Evolutionary conservation across 2,113 vertebrate species (phyloP).

Genomic region (Ctenomys sociabilis): DNA sequence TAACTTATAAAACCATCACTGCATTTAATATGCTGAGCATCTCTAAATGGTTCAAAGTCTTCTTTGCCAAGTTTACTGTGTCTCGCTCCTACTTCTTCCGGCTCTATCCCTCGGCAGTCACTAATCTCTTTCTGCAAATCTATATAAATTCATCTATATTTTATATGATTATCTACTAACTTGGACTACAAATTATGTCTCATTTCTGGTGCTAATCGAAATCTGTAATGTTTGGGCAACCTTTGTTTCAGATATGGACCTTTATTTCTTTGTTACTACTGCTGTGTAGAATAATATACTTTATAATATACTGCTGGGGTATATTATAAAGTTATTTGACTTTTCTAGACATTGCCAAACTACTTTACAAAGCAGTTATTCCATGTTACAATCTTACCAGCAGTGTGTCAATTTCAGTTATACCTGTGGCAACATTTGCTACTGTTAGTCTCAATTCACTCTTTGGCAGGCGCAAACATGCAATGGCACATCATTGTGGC

Average conservation of each 20-base stretch:
- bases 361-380: neutral
- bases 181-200: neutral
- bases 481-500: neutral
- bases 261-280: neutral
- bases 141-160: neutral
- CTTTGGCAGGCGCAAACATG: neutral
- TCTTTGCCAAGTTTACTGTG: accelerated
- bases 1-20: neutral
- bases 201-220: neutral
- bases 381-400: neutral
- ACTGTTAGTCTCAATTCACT: neutral
- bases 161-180: neutral
- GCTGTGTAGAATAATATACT: neutral
- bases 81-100: neutral
- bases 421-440: neutral
- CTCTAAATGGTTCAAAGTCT: too few relatives aligned
- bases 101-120: accelerated
- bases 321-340: neutral
- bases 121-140: neutral
- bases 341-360: neutral
- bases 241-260: neutral
- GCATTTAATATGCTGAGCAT: neutral
- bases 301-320: too few relatives aligned
- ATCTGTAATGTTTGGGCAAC: neutral
- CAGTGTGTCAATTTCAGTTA: neutral